Base-by-base conservation (phyloP, 2,797 vertebrate species). In the Myoxocephalus aenaeus region DNA sequence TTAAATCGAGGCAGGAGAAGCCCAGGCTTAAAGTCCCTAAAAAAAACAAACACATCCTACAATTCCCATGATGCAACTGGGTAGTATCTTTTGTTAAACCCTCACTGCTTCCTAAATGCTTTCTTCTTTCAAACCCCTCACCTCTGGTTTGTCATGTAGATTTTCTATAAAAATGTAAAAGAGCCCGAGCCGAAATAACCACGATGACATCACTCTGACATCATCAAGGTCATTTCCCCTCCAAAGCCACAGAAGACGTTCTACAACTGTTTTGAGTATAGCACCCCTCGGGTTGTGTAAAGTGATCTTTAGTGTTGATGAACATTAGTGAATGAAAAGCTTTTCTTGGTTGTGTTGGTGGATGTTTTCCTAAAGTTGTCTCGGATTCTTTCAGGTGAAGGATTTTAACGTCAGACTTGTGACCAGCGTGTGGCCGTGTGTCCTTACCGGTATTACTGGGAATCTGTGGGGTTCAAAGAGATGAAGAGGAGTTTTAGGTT, bases 401-500 rank as follows among this genome's bases (percentile, higher is more conserved):
- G 5, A 25, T 54, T 63, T 68, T 20, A 36, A 27, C 22, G 29
- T 13, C 13, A 32, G 29, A 65, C 32, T 58, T 48, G 67, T 70
- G 51, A 48, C 7, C 48, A 53, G 58, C 1, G 27, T 69, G 48
- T n/a, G 46, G 50, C 48, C 25, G 25, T 27, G 25, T 20, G 4
- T 62, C 65, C 73, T 68, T 34, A 57, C 14, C 15, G 27, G 27
- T 53, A 25, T 68, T 69, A 53, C 36, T 62, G 57, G 29, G 12
- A 53, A 29, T 58, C 53, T 66, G 15, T 2, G 0, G 38, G 15
- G 25, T 66, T 27, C 29, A n/a, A 25, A 48, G 13, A 53, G 29
- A 63, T 48, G 17, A 48, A 32, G 29, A 40, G 34, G 15, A 44
- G 51, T 48, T 67, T 48, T 67, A 48, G 8, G n/a, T 22, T 51